Evolutionary conservation across 2,888 invertebrate genomes (phyloP), one percentile per base, ranked within the genome.

Genomic region (Cataglyphis livida): DNA sequence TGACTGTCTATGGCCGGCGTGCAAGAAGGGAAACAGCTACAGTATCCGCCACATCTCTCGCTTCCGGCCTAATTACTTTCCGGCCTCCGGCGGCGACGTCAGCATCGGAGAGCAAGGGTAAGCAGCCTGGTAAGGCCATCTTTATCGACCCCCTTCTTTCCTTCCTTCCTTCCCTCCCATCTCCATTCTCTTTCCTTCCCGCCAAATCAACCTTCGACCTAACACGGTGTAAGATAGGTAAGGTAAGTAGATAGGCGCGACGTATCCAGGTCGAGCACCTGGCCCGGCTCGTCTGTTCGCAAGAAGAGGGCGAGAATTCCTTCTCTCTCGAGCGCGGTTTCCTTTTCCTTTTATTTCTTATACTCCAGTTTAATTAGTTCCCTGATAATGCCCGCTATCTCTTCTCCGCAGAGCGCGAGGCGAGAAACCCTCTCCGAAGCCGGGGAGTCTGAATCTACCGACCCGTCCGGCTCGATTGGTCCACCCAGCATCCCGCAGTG

Each of bases 351-450:
- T 93, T 91, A 93, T 93, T 93, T 93, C 93, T 93, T 92, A 93
- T 91, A 91, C 91, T 90, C 90, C 89, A 92, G 92, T 93, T 93
- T 93, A 93, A 93, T 93, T 93, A 93, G 93, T 93, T 93, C 90
- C 85, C 89, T 90, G 92, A 93, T 93, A 93, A 93, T 93, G 90
- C 92, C 88, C 76, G 89, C 92, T 93, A 93, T 93, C 93, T 93
- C 86, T 84, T 74, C 90, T 85, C 84, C 83, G 83, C 91, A 90
- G 89, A 71, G 88, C 66, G 87, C 66, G 87, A 86, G 54, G 70
- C 41, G 87, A 87, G 87, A 82, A 89, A 86, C 21, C 54, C 44
- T 10, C 28, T 28, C 9, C 28, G 59, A 44, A 59, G 59, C 18
- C 68, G 87, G 74, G 76, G 61, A 84, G 74, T 57, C 38, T 75